phyloP scores from a whole-genome alignment of 2,797 vertebrate genomes.

The Sebastes itinus region DNA sequence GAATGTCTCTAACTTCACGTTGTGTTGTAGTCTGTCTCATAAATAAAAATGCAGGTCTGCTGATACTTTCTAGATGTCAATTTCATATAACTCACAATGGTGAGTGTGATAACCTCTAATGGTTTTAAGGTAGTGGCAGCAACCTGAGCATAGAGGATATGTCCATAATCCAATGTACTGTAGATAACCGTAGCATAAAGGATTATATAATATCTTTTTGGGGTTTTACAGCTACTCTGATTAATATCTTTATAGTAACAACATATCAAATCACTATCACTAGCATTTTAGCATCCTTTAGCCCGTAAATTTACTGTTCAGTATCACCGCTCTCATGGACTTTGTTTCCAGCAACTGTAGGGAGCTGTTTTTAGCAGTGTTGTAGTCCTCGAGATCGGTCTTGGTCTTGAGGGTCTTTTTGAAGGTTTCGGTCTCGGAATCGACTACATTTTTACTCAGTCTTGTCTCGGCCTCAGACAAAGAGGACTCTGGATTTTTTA shows the following conservation, averaged over 20 bases:
- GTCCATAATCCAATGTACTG: not conserved
- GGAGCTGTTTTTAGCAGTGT: not conserved
- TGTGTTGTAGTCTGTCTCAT: not conserved
- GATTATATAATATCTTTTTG: not conserved
- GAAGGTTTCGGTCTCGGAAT: too few relatives aligned
- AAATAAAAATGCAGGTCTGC: not conserved
- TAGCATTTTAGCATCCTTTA: not conserved
- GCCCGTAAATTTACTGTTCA: not conserved
- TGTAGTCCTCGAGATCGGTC: accelerated
- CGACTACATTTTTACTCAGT: too few relatives aligned
- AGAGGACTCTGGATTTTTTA: too few relatives aligned
- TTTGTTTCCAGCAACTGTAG: not conserved
- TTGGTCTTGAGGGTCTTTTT: too few relatives aligned
- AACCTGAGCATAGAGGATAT: not conserved
- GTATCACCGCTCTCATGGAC: not conserved
- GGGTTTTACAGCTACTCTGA: not conserved
- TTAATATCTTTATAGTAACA: not conserved
- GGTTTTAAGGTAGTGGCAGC: not conserved
- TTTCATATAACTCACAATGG: not conserved
- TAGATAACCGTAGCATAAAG: not conserved
- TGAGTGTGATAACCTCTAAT: not conserved
- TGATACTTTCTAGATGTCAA: not conserved
- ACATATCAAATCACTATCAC: not conserved
- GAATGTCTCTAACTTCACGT: too few relatives aligned
- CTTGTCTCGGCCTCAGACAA: too few relatives aligned